Evolutionary conservation across 35 echinoderm and acorn worm species (phyloP).

Genomic region (Nesometra sesokonis): DNA sequence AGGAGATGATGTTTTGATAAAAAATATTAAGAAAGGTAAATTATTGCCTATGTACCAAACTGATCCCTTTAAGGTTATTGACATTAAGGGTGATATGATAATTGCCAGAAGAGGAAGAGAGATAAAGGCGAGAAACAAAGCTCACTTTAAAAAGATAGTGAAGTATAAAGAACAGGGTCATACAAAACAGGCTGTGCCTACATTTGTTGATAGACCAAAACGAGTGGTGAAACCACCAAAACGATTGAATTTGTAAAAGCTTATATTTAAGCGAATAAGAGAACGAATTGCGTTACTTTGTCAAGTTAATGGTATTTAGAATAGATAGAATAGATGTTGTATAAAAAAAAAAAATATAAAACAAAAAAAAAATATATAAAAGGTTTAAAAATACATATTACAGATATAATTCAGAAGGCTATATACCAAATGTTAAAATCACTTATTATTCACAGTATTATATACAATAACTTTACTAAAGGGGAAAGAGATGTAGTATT

Average conservation of each 20-base stretch:
- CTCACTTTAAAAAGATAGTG: too few species aligned
- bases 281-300: too few species aligned
- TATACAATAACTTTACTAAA: background rate
- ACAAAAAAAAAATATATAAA: background rate
- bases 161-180: too few species aligned
- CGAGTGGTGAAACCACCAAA: background rate
- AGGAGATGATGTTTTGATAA: background rate
- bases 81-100: too few species aligned
- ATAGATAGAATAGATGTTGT: background rate
- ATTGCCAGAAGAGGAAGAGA: too few species aligned
- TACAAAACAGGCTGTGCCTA: too few species aligned
- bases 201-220: background rate
- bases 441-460: conserved; percentile 6
- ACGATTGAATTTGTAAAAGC: background rate
- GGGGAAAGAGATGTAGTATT: background rate
- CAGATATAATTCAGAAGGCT: background rate
- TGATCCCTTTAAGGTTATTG: too few species aligned
- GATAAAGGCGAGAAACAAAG: too few species aligned
- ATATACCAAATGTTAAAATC: background rate
- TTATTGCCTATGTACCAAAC: too few species aligned
- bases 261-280: too few species aligned
- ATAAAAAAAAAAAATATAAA: background rate
- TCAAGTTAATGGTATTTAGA: background rate
- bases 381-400: background rate
- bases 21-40: background rate